A percentile compares a stretch with the other conserved stretches of the same genome.
phyloP scores from a whole-genome alignment of 37 sponge, comb jelly and placozoan species.

The Chondrosia reniformis region DNA sequence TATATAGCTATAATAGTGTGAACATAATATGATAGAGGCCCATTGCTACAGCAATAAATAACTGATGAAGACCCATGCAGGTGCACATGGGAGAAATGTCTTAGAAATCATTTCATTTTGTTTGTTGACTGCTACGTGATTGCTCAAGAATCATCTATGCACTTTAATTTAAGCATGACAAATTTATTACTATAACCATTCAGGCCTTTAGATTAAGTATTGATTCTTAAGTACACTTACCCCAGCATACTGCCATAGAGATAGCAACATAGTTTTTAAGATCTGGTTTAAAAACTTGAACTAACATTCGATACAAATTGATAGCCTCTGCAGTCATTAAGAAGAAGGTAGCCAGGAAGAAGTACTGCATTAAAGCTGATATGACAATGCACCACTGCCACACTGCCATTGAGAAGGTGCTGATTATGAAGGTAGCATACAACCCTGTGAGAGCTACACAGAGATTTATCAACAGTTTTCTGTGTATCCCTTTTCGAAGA shows the following conservation, averaged over 20 bases:
- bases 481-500: neutral
- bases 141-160: too few relatives aligned
- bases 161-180: too few relatives aligned
- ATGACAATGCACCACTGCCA: constrained; percentile 7
- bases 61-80: too few relatives aligned
- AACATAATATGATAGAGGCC: too few relatives aligned
- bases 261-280: neutral
- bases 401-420: neutral
- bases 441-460: neutral
- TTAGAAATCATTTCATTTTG: too few relatives aligned
- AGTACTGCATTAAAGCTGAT: constrained; percentile 34
- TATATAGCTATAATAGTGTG: too few relatives aligned
- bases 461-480: neutral
- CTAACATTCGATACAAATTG: constrained; percentile 19
- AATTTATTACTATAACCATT: too few relatives aligned
- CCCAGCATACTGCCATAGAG: constrained; percentile 19
- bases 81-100: too few relatives aligned
- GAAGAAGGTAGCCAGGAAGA: constrained; percentile 37
- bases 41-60: too few relatives aligned
- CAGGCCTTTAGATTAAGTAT: too few relatives aligned
- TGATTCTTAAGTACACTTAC: constrained; percentile 20
- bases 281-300: neutral
- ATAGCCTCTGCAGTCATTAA: constrained; percentile 24
- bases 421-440: neutral
- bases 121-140: too few relatives aligned